A percentile compares a stretch with the other conserved stretches of the same genome.
phyloP scores from a whole-genome alignment of 2,888 invertebrate species.

The Marronus borbonicus region DNA sequence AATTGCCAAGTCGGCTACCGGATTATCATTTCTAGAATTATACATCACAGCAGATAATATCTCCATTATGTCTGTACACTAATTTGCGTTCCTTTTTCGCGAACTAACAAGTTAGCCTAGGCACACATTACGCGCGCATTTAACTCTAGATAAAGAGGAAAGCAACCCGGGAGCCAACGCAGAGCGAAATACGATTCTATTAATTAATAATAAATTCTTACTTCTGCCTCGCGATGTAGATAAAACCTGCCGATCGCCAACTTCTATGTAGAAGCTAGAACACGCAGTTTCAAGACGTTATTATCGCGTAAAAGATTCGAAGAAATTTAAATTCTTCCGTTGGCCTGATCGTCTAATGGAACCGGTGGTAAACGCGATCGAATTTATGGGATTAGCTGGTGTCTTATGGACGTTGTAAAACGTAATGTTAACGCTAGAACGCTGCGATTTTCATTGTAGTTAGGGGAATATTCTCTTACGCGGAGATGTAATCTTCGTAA shows the following conservation, averaged over 20 bases:
- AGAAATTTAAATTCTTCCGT: slow-evolving; percentile 3
- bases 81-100: background rate
- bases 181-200: background rate
- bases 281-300: no score
- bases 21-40: slow-evolving; percentile 29
- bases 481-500: background rate
- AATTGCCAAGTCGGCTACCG: slow-evolving; percentile 35
- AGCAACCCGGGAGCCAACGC: no score
- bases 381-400: slow-evolving; percentile 7
- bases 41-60: slow-evolving; percentile 9
- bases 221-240: no score
- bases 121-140: background rate
- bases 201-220: slow-evolving; percentile 13
- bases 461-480: background rate
- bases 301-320: background rate
- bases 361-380: background rate
- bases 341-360: no score
- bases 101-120: background rate
- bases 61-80: background rate
- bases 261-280: background rate
- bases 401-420: background rate
- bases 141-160: background rate
- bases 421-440: slow-evolving; percentile 14
- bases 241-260: background rate
- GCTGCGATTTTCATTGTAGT: slow-evolving; percentile 1